A percentile compares a stretch with the other conserved stretches of the same genome.
These are phyloP conservation scores for Diachasma alloeum DNA, from an alignment of 1,140 invertebrate genomes.

Conservation along the genomic window DNA sequence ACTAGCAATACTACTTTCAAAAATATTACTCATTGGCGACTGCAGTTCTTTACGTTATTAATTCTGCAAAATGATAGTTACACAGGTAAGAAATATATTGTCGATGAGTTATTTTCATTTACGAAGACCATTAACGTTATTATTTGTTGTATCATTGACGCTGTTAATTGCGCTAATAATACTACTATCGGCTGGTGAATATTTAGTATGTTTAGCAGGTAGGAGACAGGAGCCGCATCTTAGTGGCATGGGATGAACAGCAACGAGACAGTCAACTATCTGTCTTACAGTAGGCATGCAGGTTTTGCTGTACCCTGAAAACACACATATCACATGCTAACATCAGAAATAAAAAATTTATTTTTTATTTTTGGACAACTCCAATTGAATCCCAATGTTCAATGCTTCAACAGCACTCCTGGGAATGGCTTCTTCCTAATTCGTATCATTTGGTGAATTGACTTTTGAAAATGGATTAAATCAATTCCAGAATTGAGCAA, in stretches of 20 bases:
- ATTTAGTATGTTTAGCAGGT: conserved; percentile 59
- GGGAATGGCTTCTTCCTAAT: neutral
- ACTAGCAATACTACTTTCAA: neutral
- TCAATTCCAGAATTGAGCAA: conserved; percentile 3
- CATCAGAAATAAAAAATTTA: conserved; percentile 48
- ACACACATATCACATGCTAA: conserved; percentile 62
- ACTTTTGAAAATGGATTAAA: neutral
- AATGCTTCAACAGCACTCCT: neutral
- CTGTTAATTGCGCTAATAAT: conserved; percentile 43
- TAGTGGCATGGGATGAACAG: conserved; percentile 59
- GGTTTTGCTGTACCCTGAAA: conserved; percentile 63
- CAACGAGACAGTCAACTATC: conserved; percentile 62
- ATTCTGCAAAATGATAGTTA: conserved; percentile 15
- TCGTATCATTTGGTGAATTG: no score
- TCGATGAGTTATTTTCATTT: neutral
- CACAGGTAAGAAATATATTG: conserved; percentile 7
- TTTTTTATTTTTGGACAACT: neutral
- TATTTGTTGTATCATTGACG: conserved; percentile 37
- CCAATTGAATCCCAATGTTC: neutral
- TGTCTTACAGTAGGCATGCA: conserved; percentile 66
- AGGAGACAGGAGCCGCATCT: conserved; percentile 57
- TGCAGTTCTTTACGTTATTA: conserved; percentile 23
- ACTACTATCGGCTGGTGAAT: conserved; percentile 50
- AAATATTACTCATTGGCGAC: conserved; percentile 15
- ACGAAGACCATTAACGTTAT: conserved; percentile 9